Base-by-base conservation (phyloP, 2,888 invertebrate genomes). In the Merodon equestris region DNA sequence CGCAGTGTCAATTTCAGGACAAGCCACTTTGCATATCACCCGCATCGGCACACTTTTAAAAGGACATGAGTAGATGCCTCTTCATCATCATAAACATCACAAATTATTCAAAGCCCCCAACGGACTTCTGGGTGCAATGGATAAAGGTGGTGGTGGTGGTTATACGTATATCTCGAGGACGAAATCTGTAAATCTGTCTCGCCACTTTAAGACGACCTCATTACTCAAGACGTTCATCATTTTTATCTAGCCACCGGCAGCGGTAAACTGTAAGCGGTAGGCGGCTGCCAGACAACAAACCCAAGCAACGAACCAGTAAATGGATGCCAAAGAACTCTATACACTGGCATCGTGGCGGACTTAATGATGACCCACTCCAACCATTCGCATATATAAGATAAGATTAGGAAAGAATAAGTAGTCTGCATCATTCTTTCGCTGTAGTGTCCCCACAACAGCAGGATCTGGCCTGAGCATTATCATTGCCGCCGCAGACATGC, bases 191-290 rank as follows among this genome's bases (percentile, higher is more conserved):
- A 79, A 79, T 79, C 63, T 74, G 79, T 73, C 74, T 74, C 79
- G 79, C 79, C 79, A 70, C 68, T 79, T 64, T 64, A 63, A 64
- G 79, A 38, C 70, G 79, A 74, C 79, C 79, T 79, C 79, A 79
- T 79, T 79, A 79, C 79, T 79, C 74, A 77, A 73, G 77, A 73
- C 73, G 77, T 77, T 73, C 73, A 77, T 77, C 73, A 79, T 79
- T 79, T 79, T 79, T 79, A 79, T 74, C 79, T 79, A 48, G 44
- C 68, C 40, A 54, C 50, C 64, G 71, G 50, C 60, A 56, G 51
- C 51, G 27, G 27, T 47, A 68, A 57, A 57, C n/a, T n/a, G n/a
- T n/a, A n/a, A 56, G 51, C 51, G 27, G 27, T 47, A 68, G 56
- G 51, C 68, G 38, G 27, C 48, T 10, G 10, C n/a, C 40, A n/a